Evolutionary conservation across 2,797 vertebrate species (phyloP).

Genomic region (Poecile montanus): DNA sequence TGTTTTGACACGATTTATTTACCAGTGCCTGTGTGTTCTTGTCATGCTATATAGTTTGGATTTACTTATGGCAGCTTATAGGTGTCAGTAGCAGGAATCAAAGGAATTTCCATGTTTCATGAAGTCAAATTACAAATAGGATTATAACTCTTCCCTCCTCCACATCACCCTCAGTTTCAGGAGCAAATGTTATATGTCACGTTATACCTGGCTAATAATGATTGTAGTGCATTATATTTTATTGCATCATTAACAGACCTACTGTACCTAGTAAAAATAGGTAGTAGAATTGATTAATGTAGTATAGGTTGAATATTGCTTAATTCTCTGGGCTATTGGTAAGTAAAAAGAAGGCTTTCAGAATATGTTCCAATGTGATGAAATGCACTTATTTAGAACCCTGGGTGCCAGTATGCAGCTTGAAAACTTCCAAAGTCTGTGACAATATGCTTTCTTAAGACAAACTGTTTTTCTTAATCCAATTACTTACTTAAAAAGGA

Average conservation of each 20-base stretch:
- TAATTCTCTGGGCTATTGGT: background rate
- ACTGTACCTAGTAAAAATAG: background rate
- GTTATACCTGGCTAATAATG: background rate
- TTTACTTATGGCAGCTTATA: background rate
- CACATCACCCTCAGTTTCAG: background rate
- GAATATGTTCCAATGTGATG: background rate
- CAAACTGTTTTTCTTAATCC: background rate
- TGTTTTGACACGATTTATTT: background rate
- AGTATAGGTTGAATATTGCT: background rate
- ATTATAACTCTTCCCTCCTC: background rate
- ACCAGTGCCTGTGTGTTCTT: background rate
- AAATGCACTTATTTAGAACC: background rate
- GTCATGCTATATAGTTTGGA: background rate
- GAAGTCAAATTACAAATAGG: background rate
- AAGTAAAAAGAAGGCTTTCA: background rate
- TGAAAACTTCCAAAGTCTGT: background rate
- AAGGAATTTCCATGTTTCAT: background rate
- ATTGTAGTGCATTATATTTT: background rate
- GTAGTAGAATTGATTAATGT: background rate
- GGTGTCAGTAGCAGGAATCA: background rate
- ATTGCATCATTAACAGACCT: background rate
- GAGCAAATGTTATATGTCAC: background rate
- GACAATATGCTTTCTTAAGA: background rate
- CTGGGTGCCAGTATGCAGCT: fast-evolving
- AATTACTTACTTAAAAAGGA: background rate